A percentile compares a stretch with the other conserved stretches of the same genome.
phyloP scores from a whole-genome alignment of 2,113 vertebrate genomes.

The Phoxinus phoxinus region DNA sequence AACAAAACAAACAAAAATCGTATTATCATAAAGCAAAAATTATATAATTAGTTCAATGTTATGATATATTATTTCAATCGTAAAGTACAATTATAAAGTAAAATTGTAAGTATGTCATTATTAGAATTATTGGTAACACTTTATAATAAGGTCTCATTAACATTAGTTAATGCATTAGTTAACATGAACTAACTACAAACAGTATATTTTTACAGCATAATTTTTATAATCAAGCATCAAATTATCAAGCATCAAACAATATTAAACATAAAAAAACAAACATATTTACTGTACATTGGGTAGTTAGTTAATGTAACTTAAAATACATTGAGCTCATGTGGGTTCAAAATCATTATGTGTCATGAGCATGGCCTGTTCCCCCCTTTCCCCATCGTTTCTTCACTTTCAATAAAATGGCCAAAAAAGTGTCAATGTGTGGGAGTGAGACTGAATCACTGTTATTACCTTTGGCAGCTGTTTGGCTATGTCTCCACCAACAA shows the following conservation, averaged over 20 bases:
- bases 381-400: not conserved
- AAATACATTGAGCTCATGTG: not conserved
- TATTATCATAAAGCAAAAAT: not conserved
- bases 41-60: not conserved
- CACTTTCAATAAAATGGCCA: not conserved
- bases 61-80: not conserved
- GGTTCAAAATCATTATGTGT: not conserved
- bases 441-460: not conserved
- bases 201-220: too few relatives aligned
- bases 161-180: too few relatives aligned
- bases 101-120: not conserved
- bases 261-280: not conserved
- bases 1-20: not conserved
- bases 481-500: conserved; percentile 95
- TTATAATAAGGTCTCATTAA: too few relatives aligned
- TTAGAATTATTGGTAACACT: too few relatives aligned
- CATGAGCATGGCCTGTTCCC: not conserved
- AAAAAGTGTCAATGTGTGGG: not conserved
- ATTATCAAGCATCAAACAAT: not conserved
- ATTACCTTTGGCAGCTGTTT: conserved; percentile 95
- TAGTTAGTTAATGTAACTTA: not conserved
- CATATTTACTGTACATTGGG: not conserved
- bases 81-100: not conserved
- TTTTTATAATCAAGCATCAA: not conserved
- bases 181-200: too few relatives aligned